Evolutionary conservation across 1,140 invertebrate species (phyloP).

Genomic region (Papilio helenus): DNA sequence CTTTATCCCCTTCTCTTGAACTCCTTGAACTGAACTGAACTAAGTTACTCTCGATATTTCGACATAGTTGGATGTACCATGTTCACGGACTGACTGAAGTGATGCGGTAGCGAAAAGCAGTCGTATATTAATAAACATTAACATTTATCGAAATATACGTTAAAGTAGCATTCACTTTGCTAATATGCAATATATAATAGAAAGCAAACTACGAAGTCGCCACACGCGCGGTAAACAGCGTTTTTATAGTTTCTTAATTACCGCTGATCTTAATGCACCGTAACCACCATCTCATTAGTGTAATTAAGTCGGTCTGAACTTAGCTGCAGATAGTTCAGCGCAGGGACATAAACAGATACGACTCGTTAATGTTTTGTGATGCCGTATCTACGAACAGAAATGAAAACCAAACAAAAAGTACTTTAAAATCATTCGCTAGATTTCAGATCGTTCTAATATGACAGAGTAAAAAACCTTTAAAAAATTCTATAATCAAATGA

Average conservation of each 20-base stretch:
- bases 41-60: too few relatives aligned
- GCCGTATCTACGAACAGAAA: neutral
- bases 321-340: conserved; percentile 10
- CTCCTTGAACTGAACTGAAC: too few relatives aligned
- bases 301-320: conserved; percentile 28
- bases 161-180: neutral
- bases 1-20: too few relatives aligned
- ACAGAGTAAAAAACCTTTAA: too few relatives aligned
- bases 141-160: too few relatives aligned
- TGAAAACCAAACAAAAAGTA: neutral
- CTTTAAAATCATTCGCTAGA: too few relatives aligned
- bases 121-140: too few relatives aligned
- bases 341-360: neutral
- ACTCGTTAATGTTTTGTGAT: conserved; percentile 16
- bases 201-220: neutral
- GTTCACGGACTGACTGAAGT: too few relatives aligned
- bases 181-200: neutral
- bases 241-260: conserved; percentile 34
- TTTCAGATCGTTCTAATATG: too few relatives aligned
- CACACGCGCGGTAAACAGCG: neutral
- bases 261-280: conserved; percentile 25
- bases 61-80: too few relatives aligned
- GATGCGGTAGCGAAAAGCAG: too few relatives aligned
- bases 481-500: too few relatives aligned
- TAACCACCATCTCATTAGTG: conserved; percentile 27